These are phyloP conservation scores for Pungitius pungitius DNA, from an alignment of 2,113 vertebrate species.

Conservation along the genomic window DNA sequence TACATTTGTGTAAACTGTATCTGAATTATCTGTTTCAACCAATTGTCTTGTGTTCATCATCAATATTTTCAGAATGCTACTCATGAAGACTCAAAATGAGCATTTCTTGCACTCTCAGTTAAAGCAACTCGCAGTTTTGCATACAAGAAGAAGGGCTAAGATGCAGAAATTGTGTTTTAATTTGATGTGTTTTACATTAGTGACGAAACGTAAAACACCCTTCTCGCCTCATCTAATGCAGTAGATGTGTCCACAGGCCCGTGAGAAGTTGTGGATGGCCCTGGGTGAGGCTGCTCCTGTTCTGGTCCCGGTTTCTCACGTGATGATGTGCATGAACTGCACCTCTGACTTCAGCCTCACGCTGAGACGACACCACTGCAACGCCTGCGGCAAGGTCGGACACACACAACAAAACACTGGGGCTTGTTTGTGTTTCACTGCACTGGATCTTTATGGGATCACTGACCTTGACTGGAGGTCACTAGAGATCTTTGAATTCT, in stretches of 20 bases:
- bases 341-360: slow-evolving; percentile 94
- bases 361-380: slow-evolving; percentile 92
- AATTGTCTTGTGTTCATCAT: neutral
- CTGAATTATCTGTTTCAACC: neutral
- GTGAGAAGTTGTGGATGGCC: slow-evolving; percentile 87
- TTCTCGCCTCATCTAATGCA: neutral
- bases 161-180: neutral
- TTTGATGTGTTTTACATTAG: neutral
- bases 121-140: no score
- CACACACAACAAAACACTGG: neutral
- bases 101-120: neutral
- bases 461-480: neutral
- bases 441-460: neutral
- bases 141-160: neutral
- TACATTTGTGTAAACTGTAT: no score
- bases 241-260: slow-evolving; percentile 73
- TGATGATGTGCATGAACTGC: slow-evolving; percentile 98
- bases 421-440: neutral
- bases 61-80: neutral
- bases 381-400: slow-evolving; percentile 94
- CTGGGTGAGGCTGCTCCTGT: slow-evolving; percentile 92
- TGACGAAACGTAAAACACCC: neutral
- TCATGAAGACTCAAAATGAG: neutral
- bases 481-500: neutral
- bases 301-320: slow-evolving; percentile 90